Percentiles rank a stretch among this genome's conserved stretches.
These are phyloP conservation scores for Phaonia tiefii DNA, from an alignment of 2,888 invertebrate species.

Conservation along the genomic window DNA sequence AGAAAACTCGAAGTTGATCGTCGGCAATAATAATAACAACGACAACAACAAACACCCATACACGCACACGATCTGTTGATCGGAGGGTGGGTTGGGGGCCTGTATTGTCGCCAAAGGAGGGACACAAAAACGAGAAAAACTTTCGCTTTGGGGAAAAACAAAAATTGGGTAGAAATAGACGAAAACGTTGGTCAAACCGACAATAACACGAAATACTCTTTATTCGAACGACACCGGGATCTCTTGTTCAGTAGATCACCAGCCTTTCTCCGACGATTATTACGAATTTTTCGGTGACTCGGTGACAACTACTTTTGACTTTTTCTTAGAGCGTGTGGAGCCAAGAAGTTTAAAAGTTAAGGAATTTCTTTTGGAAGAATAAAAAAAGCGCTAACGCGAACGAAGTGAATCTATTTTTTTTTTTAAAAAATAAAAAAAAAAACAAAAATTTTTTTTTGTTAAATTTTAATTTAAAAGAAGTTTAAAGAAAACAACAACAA, in stretches of 20 bases:
- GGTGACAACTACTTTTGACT: slow-evolving; percentile 80
- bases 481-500: slow-evolving; percentile 42
- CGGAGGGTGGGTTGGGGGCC: background rate
- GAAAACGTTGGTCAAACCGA: slow-evolving; percentile 73
- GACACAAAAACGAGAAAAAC: slow-evolving; percentile 53
- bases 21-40: background rate
- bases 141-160: slow-evolving; percentile 41
- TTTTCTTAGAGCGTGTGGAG: slow-evolving; percentile 73
- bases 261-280: slow-evolving; percentile 82
- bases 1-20: slow-evolving; percentile 51
- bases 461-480: slow-evolving; percentile 63
- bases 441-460: slow-evolving; percentile 50
- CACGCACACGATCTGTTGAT: background rate
- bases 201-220: slow-evolving; percentile 80
- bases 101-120: slow-evolving; percentile 1
- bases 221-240: slow-evolving; percentile 82
- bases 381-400: slow-evolving; percentile 69
- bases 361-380: slow-evolving; percentile 55
- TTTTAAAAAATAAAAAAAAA: slow-evolving; percentile 61
- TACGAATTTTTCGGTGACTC: slow-evolving; percentile 81
- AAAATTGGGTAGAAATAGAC: slow-evolving; percentile 72
- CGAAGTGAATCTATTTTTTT: slow-evolving; percentile 67
- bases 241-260: slow-evolving; percentile 82
- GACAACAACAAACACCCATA: slow-evolving; percentile 15
- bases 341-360: slow-evolving; percentile 42